phyloP scores from a whole-genome alignment of 2,797 vertebrate species.

The Tadarida brasiliensis region DNA sequence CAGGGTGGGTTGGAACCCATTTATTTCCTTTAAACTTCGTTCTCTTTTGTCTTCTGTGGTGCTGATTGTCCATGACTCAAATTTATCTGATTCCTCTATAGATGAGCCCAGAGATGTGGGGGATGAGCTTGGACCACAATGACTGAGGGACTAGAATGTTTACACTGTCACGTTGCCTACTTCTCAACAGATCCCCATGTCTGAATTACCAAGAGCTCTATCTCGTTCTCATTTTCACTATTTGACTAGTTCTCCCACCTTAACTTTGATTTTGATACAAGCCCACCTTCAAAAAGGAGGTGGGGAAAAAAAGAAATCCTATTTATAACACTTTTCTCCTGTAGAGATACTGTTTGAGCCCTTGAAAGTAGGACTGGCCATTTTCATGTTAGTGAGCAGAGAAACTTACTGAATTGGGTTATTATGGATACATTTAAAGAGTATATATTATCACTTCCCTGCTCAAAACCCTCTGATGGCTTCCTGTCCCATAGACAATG shows the following conservation, averaged over 20 bases:
- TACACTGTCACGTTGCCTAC: too few relatives aligned
- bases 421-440: background rate
- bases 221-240: background rate
- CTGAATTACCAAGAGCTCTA: background rate
- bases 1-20: background rate
- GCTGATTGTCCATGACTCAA: background rate
- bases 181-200: background rate
- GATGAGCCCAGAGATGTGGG: background rate
- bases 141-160: background rate
- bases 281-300: background rate
- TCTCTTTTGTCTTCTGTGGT: background rate
- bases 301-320: background rate
- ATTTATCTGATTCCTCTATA: background rate
- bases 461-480: background rate
- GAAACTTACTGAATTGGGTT: background rate
- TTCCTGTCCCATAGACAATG: background rate
- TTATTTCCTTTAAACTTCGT: background rate
- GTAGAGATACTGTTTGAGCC: background rate
- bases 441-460: background rate
- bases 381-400: background rate
- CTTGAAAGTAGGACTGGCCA: background rate
- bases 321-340: background rate
- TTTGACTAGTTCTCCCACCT: background rate
- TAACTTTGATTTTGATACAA: slow-evolving; percentile 3
- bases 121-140: background rate